Evolutionary conservation across 2,888 invertebrate genomes (phyloP).

Genomic region (Asteroscopus sphinx): DNA sequence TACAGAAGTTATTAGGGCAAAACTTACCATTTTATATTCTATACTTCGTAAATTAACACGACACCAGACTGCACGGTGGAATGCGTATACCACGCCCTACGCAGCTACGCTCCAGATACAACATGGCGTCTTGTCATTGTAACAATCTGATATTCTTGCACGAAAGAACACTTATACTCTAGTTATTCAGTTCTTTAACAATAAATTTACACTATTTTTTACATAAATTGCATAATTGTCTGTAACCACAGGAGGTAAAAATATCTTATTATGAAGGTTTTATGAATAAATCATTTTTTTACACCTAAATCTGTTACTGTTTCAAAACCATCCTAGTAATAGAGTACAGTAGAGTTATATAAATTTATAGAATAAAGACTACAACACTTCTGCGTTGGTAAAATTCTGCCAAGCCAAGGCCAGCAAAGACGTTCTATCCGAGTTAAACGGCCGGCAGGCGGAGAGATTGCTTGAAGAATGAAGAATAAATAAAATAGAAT

Average conservation of each 20-base stretch:
- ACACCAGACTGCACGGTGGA: slow-evolving; percentile 67
- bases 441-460: slow-evolving; percentile 68
- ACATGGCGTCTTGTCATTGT: slow-evolving; percentile 81
- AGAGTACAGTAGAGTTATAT: slow-evolving; percentile 23
- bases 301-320: slow-evolving; percentile 35
- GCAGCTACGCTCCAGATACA: slow-evolving; percentile 73
- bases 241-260: slow-evolving; percentile 49
- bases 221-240: slow-evolving; percentile 41
- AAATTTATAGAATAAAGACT: slow-evolving; percentile 36
- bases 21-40: slow-evolving; percentile 82
- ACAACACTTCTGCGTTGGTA: slow-evolving; percentile 62
- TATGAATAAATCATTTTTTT: slow-evolving; percentile 18
- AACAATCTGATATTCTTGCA: slow-evolving; percentile 54
- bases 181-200: slow-evolving; percentile 58
- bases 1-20: slow-evolving; percentile 28
- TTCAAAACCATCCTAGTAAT: slow-evolving; percentile 21
- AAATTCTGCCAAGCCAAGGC: slow-evolving; percentile 65
- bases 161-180: slow-evolving; percentile 64
- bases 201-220: slow-evolving; percentile 57
- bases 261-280: slow-evolving; percentile 14
- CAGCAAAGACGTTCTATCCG: slow-evolving; percentile 64
- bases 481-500: slow-evolving; percentile 1
- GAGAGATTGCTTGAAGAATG: slow-evolving; percentile 63
- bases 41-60: slow-evolving; percentile 68
- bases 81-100: slow-evolving; percentile 83